Conservation (phyloP, 2,113 vertebrate genomes). For the Anas platyrhynchos region DNA sequence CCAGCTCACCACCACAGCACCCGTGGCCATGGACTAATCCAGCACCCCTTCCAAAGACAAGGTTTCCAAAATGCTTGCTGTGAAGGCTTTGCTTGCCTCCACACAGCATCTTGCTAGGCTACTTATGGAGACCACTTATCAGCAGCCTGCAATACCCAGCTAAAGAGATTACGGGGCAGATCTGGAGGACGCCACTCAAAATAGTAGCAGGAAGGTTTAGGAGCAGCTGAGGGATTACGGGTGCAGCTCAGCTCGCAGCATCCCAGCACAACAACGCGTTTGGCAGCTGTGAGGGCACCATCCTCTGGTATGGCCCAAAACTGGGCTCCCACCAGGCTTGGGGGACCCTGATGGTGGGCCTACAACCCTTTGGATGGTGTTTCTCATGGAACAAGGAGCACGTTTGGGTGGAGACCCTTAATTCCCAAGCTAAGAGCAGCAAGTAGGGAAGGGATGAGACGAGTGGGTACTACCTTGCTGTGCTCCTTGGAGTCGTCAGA, state of each 20-base stretch:
- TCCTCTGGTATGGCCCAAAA: fast-evolving
- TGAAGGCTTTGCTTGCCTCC: neutral
- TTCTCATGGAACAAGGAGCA: neutral
- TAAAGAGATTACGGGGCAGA: slow-evolving; percentile 65
- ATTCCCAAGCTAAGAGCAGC: neutral
- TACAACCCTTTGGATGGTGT: neutral
- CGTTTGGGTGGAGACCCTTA: neutral
- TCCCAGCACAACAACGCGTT: fast-evolving
- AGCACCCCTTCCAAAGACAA: neutral
- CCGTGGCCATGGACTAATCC: neutral
- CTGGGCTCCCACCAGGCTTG: fast-evolving
- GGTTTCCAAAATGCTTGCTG: slow-evolving; percentile 20
- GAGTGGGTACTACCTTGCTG: slow-evolving; percentile 75
- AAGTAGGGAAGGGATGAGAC: neutral
- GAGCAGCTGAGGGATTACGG: slow-evolving; percentile 14
- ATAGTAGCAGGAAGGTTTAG: slow-evolving; percentile 67
- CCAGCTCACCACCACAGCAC: neutral
- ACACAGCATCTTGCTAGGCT: slow-evolving; percentile 12
- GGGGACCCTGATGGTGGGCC: neutral
- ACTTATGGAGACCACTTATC: slow-evolving; percentile 47
- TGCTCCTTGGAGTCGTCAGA: slow-evolving; percentile 86
- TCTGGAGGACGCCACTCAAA: slow-evolving; percentile 63
- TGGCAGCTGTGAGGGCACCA: neutral
- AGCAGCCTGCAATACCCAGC: slow-evolving; percentile 7
- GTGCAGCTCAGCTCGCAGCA: neutral